Evolutionary conservation across 2,113 vertebrate species (phyloP).

Genomic region (Raja brachyura): DNA sequence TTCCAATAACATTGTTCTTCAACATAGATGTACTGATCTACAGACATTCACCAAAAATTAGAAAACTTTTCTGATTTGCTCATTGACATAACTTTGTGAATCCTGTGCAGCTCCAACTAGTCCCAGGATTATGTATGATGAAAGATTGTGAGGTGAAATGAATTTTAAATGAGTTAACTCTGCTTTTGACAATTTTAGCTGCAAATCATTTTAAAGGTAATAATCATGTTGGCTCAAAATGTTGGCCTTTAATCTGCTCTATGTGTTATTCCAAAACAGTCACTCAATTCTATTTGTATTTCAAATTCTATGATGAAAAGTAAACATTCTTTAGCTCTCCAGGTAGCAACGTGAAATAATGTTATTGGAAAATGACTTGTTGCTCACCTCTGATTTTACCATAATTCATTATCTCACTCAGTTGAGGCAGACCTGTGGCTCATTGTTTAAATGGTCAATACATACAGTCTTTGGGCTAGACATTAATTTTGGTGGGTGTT

Average conservation of each 20-base stretch:
- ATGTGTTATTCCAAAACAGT: background rate
- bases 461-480: background rate
- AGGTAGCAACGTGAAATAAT: background rate
- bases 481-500: background rate
- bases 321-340: background rate
- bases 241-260: background rate
- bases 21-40: background rate
- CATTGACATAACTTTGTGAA: background rate
- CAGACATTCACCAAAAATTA: background rate
- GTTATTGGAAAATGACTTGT: background rate
- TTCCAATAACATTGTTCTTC: background rate
- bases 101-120: background rate
- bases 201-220: background rate
- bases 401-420: background rate
- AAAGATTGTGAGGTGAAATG: background rate
- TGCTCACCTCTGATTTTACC: background rate
- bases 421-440: background rate
- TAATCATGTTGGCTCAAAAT: background rate
- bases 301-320: background rate
- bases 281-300: background rate
- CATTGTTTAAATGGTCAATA: background rate
- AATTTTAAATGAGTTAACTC: background rate
- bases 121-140: background rate
- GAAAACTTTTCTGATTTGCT: background rate
- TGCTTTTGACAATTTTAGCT: background rate